These are phyloP conservation scores for Acleris cristana DNA, from an alignment of 2,888 invertebrate genomes.

Conservation along the genomic window DNA sequence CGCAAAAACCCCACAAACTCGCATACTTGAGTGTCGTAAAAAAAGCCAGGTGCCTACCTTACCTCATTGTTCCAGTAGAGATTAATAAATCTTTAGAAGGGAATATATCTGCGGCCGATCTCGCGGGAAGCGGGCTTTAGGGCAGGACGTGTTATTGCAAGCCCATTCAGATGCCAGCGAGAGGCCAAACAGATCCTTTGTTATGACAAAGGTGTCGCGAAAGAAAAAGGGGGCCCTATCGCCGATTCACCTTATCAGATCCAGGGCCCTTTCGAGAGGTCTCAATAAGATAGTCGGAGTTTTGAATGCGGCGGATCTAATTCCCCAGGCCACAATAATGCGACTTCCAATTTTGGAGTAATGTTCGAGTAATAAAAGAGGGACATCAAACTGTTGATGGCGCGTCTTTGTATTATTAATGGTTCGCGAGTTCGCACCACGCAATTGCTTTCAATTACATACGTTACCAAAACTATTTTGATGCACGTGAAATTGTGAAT, in stretches of 20 bases:
- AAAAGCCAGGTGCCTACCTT: slow-evolving; percentile 80
- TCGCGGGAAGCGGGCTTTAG: slow-evolving; percentile 77
- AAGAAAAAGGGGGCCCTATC: slow-evolving; percentile 82
- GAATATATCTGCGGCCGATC: slow-evolving; percentile 80
- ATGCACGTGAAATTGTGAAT: slow-evolving; percentile 47
- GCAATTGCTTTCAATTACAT: slow-evolving; percentile 42
- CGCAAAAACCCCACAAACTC: slow-evolving; percentile 62
- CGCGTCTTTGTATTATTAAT: slow-evolving; percentile 49
- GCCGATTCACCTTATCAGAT: slow-evolving; percentile 82
- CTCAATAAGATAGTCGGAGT: slow-evolving; percentile 79
- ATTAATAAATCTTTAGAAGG: slow-evolving; percentile 82
- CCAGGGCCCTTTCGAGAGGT: slow-evolving; percentile 81
- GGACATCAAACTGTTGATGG: slow-evolving; percentile 64
- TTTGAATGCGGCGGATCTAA: slow-evolving; percentile 81
- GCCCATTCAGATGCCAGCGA: slow-evolving; percentile 82
- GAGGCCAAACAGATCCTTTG: slow-evolving; percentile 81
- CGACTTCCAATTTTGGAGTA: slow-evolving; percentile 72
- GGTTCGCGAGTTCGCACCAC: slow-evolving; percentile 43
- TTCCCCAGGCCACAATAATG: slow-evolving; percentile 77
- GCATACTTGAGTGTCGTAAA: slow-evolving; percentile 72
- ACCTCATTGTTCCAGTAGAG: slow-evolving; percentile 81
- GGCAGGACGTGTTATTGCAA: slow-evolving; percentile 81
- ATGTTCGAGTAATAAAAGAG: slow-evolving; percentile 61
- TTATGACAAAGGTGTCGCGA: slow-evolving; percentile 83
- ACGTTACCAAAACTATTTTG: slow-evolving; percentile 37